These are phyloP conservation scores for Dreissena polymorpha DNA, from an alignment of 1,140 invertebrate genomes.

Conservation along the genomic window DNA sequence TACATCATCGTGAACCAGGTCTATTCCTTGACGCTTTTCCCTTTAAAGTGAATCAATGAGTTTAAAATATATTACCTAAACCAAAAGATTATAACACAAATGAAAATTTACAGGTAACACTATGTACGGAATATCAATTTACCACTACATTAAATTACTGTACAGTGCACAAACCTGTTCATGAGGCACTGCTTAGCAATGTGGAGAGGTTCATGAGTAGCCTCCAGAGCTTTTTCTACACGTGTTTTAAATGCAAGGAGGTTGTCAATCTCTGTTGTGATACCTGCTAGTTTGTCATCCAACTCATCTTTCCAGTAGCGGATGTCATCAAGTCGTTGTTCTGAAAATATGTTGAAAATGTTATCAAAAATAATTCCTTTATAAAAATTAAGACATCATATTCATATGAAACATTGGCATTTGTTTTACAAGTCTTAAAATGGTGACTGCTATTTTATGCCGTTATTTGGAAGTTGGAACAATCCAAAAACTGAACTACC, in stretches of 20 bases:
- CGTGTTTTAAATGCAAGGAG: constrained; percentile 85
- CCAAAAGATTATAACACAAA: no score
- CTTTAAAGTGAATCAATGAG: constrained; percentile 76
- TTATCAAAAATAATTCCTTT: no score
- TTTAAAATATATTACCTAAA: no score
- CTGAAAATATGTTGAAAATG: constrained; percentile 65
- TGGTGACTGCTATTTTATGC: neutral
- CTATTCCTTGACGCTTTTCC: constrained; percentile 88
- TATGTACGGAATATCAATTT: no score
- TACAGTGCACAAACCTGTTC: constrained; percentile 68
- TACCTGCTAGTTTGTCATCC: constrained; percentile 87
- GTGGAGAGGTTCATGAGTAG: constrained; percentile 82
- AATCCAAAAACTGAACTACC: neutral
- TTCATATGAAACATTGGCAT: no score
- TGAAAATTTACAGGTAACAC: no score
- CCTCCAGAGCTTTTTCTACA: constrained; percentile 85
- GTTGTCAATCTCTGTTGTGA: constrained; percentile 87
- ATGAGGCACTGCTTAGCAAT: constrained; percentile 78
- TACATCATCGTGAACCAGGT: constrained; percentile 88
- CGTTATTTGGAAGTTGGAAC: neutral
- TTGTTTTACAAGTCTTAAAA: neutral
- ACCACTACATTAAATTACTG: no score
- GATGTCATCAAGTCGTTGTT: constrained; percentile 90
- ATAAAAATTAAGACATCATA: no score
- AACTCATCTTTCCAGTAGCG: constrained; percentile 90